Evolutionary conservation across 2,113 vertebrate genomes (phyloP).

Genomic region (Brachypteracias leptosomus): DNA sequence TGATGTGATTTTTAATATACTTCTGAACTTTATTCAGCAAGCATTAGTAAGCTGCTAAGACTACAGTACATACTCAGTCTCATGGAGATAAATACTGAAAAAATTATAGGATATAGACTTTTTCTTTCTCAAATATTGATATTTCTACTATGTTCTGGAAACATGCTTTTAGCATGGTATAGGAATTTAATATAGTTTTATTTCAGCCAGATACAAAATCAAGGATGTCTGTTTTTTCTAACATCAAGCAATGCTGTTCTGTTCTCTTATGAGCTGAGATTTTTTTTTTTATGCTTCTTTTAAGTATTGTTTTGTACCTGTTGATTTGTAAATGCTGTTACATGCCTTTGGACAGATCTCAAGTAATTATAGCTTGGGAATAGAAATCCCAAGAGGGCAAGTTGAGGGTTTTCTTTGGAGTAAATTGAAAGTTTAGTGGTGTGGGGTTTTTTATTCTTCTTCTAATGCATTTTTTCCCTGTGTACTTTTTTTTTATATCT

Average conservation of each 20-base stretch:
- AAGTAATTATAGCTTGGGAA: not conserved
- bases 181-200: not conserved
- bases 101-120: not conserved
- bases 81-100: not conserved
- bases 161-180: not conserved
- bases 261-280: not conserved
- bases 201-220: not conserved
- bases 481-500: not conserved
- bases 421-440: not conserved
- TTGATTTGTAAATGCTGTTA: not conserved
- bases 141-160: not conserved
- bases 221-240: not conserved
- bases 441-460: not conserved
- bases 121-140: not conserved
- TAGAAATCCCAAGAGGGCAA: not conserved
- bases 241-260: not conserved
- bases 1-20: not conserved
- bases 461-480: not conserved
- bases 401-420: not conserved
- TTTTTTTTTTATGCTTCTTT: not conserved
- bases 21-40: not conserved
- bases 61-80: not conserved
- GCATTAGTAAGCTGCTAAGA: not conserved
- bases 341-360: not conserved
- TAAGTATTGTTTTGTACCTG: not conserved